Evolutionary conservation across 2,888 invertebrate species (phyloP), one percentile per base, ranked within the genome.

Genomic region (Oligia fasciuncula): DNA sequence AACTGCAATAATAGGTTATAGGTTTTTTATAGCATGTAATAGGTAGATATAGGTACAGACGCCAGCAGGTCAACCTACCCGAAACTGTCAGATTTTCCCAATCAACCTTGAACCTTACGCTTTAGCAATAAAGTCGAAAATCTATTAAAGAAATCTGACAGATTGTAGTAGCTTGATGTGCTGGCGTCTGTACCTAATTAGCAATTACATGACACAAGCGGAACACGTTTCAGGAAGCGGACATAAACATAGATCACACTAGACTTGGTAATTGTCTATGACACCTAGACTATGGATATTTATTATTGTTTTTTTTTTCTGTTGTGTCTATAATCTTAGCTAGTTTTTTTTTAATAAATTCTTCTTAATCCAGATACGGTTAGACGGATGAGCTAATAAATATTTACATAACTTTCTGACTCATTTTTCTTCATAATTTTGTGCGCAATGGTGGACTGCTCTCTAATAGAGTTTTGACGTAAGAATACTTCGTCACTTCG

Each of bases 141-240:
- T n/a, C n/a, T n/a, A n/a, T n/a, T n/a, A n/a, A n/a, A n/a, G n/a
- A n/a, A n/a, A n/a, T n/a, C n/a, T n/a, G n/a, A n/a, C n/a, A n/a
- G n/a, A n/a, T n/a, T n/a, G n/a, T n/a, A n/a, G n/a, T n/a, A n/a
- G n/a, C n/a, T n/a, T n/a, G n/a, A n/a, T n/a, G n/a, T n/a, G n/a
- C n/a, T n/a, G n/a, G n/a, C n/a, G n/a, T n/a, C n/a, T n/a, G n/a
- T n/a, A n/a, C n/a, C n/a, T n/a, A 71, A 84, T 80, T 78, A 77
- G 78, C 74, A 75, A 87, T 87, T 79, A 87, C 67, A 35, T 81
- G 87, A 83, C 88, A 88, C 78, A 87, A 79, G 85, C 87, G 89
- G 89, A 88, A 88, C 87, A 81, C 69, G 51, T 68, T 79, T 51
- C 69, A 87, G 88, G 88, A 88, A 88, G 89, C 85, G 89, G 88